Percentiles rank a stretch among this genome's conserved stretches.
These are phyloP conservation scores for Pitta sordida DNA, from an alignment of 2,113 vertebrate genomes.

Conservation along the genomic window DNA sequence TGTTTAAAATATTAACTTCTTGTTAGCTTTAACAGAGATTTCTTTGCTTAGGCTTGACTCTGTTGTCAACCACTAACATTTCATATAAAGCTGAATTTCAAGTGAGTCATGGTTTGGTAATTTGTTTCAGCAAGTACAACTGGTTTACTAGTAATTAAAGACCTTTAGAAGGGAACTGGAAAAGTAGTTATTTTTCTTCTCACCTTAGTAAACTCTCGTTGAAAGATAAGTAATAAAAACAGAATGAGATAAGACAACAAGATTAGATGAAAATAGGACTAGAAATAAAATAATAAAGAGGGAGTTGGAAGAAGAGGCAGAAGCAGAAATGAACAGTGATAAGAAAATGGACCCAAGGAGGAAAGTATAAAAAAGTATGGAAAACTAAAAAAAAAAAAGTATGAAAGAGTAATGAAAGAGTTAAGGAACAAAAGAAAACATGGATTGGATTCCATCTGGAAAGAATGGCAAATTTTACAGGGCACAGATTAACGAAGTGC, in stretches of 20 bases:
- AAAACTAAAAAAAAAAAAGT: neutral
- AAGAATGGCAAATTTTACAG: neutral
- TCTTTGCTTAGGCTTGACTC: neutral
- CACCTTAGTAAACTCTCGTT: neutral
- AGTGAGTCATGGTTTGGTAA: neutral
- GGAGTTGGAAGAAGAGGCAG: neutral
- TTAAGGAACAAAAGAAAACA: neutral
- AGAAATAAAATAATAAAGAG: neutral
- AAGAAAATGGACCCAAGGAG: neutral
- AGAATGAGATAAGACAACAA: neutral
- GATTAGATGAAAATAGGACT: neutral
- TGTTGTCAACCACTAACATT: neutral
- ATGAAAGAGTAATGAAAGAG: neutral
- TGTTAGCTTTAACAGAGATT: neutral
- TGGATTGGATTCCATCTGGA: neutral
- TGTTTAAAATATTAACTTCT: neutral
- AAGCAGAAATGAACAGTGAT: neutral
- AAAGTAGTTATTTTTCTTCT: neutral
- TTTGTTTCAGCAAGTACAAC: neutral
- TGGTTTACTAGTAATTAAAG: neutral
- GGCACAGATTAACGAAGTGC: neutral
- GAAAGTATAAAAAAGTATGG: neutral
- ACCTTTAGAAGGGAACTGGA: neutral
- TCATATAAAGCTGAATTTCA: neutral
- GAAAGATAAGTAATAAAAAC: neutral